Percentiles rank a stretch among this genome's conserved stretches.
Conservation (phyloP, 2,113 vertebrate species). For the Toxotes chatareus region DNA sequence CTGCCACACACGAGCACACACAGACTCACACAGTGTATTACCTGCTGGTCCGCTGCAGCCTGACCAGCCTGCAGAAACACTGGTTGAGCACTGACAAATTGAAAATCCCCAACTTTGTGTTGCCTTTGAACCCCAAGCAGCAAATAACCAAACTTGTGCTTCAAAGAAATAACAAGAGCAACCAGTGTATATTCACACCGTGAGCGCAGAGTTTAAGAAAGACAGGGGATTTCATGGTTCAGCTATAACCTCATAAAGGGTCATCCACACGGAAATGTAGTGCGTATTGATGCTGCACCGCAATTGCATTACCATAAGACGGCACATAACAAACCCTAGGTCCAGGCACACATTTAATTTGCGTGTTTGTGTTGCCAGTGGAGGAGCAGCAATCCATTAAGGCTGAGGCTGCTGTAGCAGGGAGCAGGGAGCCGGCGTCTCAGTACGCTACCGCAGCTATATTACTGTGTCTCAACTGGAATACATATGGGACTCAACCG, state of each 20-base stretch:
- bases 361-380: conserved; percentile 51
- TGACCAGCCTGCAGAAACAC: conserved; percentile 28
- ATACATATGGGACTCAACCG: conserved; percentile 42
- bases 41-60: conserved; percentile 19
- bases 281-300: conserved; percentile 2
- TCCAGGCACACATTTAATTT: conserved; percentile 60
- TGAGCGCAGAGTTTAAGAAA: conserved; percentile 13
- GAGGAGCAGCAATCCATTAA: conserved; percentile 48
- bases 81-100: conserved; percentile 24
- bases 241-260: conserved; percentile 46
- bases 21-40: not conserved
- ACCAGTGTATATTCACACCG: conserved; percentile 9
- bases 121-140: conserved; percentile 33
- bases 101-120: conserved; percentile 28
- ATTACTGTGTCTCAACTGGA: conserved; percentile 40
- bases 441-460: conserved; percentile 5
- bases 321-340: conserved; percentile 1
- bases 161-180: conserved; percentile 10
- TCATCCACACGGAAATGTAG: conserved; percentile 30
- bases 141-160: conserved; percentile 22
- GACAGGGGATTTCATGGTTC: conserved; percentile 25
- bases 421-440: not conserved
- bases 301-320: conserved; percentile 41
- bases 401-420: conserved; percentile 9
- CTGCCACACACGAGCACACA: not conserved